phyloP scores from a whole-genome alignment of 1,140 invertebrate genomes.

The Probaryconus sp. region DNA sequence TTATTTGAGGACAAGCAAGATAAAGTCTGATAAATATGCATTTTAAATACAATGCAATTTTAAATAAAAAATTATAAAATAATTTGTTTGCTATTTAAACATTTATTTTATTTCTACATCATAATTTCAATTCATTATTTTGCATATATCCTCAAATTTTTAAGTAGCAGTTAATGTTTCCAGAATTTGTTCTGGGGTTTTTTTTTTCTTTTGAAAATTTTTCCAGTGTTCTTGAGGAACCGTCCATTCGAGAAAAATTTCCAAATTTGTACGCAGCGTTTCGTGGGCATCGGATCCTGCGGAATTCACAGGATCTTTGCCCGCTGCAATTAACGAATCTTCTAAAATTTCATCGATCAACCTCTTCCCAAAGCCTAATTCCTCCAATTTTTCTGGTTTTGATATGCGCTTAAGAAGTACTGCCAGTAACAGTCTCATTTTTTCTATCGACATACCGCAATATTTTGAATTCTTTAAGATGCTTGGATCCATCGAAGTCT shows the following conservation, averaged over 20 bases:
- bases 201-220: conserved; percentile 84
- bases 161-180: conserved; percentile 82
- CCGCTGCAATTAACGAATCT: conserved; percentile 86
- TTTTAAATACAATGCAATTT: too few species aligned
- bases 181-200: conserved; percentile 86
- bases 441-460: conserved; percentile 82
- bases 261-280: conserved; percentile 84
- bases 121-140: neutral
- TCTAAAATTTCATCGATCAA: conserved; percentile 90
- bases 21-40: too few species aligned
- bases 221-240: conserved; percentile 88
- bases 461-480: conserved; percentile 77
- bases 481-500: conserved; percentile 37
- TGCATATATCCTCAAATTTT: neutral
- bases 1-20: too few species aligned
- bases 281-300: conserved; percentile 77
- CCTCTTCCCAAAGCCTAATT: conserved; percentile 88
- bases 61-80: too few species aligned
- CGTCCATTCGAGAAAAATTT: conserved; percentile 88
- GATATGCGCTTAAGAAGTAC: conserved; percentile 90
- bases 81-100: too few species aligned
- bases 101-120: too few species aligned
- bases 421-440: conserved; percentile 87
- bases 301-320: conserved; percentile 82
- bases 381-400: conserved; percentile 84